Evolutionary conservation across 1,140 invertebrate genomes (phyloP).

Genomic region (Harpegnathos saltator): DNA sequence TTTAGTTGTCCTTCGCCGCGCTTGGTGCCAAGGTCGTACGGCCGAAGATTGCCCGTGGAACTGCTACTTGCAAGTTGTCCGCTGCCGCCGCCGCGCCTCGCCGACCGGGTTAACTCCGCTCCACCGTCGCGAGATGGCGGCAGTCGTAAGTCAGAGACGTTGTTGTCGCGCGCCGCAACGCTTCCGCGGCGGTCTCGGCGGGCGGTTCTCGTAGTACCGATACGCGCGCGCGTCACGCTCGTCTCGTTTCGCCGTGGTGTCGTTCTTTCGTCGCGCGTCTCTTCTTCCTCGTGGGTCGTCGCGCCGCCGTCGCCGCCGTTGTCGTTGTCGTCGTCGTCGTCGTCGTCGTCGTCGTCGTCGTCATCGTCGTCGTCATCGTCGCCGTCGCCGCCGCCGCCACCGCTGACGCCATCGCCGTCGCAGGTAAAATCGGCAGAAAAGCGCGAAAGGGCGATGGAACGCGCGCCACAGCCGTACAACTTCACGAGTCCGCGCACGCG

Average conservation of each 20-base stretch:
- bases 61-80: background rate
- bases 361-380: background rate
- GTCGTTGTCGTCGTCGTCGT: background rate
- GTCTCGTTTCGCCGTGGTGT: slow-evolving; percentile 47
- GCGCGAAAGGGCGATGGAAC: slow-evolving; percentile 46
- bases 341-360: background rate
- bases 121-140: slow-evolving; percentile 54
- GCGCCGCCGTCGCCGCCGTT: background rate
- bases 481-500: slow-evolving; percentile 38
- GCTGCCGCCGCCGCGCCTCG: too few relatives aligned
- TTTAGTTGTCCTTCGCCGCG: background rate
- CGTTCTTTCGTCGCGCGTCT: slow-evolving; percentile 10
- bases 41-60: background rate
- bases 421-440: slow-evolving; percentile 20
- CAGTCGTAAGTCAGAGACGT: slow-evolving; percentile 31
- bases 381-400: background rate
- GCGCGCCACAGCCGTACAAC: slow-evolving; percentile 18
- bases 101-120: background rate
- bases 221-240: slow-evolving; percentile 50
- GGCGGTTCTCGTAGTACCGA: slow-evolving; percentile 50
- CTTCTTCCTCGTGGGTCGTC: background rate
- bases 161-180: slow-evolving; percentile 15
- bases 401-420: background rate
- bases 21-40: background rate
- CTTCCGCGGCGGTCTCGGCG: background rate